A percentile compares a stretch with the other conserved stretches of the same genome.
Conservation (phyloP, 64 coral and sea anemone species). For the Trachythela sp. region DNA sequence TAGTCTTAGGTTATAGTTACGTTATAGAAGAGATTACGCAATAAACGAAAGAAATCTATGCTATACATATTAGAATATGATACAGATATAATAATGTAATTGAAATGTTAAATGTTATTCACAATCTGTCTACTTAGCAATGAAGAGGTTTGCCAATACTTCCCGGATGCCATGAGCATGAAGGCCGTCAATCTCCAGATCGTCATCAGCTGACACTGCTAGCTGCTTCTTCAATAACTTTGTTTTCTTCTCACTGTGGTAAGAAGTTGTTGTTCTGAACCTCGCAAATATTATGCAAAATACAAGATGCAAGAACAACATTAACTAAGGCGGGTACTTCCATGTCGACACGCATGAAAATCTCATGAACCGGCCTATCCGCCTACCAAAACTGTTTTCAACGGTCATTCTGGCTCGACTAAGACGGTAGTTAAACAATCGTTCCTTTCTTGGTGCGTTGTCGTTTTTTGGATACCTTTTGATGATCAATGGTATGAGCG, state of each 20-base stretch:
- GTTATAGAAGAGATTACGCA: too few species aligned
- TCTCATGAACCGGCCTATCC: background rate
- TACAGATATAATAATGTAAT: background rate
- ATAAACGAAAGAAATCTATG: background rate
- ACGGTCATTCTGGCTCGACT: background rate
- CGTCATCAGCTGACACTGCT: background rate
- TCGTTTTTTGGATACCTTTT: conserved; percentile 46
- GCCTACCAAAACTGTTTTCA: background rate
- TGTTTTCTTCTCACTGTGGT: background rate
- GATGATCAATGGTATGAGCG: conserved; percentile 41
- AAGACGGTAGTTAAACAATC: conserved; percentile 9
- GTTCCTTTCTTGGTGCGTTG: background rate
- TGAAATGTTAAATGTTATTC: background rate
- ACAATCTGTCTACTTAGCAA: background rate
- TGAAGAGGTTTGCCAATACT: background rate
- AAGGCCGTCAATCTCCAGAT: background rate
- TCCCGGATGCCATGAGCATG: background rate
- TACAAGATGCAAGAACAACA: background rate
- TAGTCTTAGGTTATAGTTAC: too few species aligned
- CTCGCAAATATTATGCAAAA: too few species aligned
- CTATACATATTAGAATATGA: background rate
- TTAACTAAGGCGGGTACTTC: background rate
- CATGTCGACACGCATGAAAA: background rate
- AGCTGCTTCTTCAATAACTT: background rate
- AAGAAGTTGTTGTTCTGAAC: background rate